Evolutionary conservation across 2,888 invertebrate species (phyloP).

Genomic region (Lithophane leautieri): DNA sequence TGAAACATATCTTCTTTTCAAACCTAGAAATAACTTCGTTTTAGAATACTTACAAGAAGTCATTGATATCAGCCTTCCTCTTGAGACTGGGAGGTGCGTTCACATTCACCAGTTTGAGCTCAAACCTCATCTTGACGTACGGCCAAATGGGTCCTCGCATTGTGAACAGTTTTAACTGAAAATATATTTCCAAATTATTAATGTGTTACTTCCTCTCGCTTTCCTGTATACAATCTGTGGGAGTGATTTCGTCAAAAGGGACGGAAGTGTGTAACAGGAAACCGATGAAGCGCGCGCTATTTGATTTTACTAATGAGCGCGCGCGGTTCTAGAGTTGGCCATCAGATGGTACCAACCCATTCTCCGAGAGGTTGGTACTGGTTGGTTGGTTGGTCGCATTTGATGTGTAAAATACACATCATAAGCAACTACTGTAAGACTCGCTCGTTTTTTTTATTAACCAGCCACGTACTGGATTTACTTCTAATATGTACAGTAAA

Average conservation of each 20-base stretch:
- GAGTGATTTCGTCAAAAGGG: no score
- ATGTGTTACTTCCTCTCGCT: no score
- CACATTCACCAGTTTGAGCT: constrained; percentile 92
- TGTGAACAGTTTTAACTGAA: constrained; percentile 94
- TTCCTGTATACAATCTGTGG: no score
- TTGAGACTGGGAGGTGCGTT: constrained; percentile 91
- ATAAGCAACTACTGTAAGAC: no score
- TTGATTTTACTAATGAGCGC: no score
- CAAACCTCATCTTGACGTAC: constrained; percentile 93
- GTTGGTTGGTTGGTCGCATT: no score
- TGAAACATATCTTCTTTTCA: neutral
- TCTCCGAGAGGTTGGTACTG: no score
- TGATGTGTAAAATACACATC: no score
- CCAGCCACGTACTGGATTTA: neutral
- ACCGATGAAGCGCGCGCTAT: no score
- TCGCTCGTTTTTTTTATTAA: neutral
- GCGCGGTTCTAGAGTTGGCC: no score
- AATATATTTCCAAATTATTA: neutral
- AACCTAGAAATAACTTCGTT: neutral
- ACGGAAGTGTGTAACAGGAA: no score
- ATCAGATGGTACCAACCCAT: no score
- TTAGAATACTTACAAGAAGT: constrained; percentile 88
- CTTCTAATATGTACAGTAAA: neutral
- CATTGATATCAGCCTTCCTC: constrained; percentile 89
- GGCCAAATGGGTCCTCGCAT: constrained; percentile 95